Percentiles rank a stretch among this genome's conserved stretches.
Conservation (phyloP, 2,888 invertebrate species). For the Ptychoptera albimana region DNA sequence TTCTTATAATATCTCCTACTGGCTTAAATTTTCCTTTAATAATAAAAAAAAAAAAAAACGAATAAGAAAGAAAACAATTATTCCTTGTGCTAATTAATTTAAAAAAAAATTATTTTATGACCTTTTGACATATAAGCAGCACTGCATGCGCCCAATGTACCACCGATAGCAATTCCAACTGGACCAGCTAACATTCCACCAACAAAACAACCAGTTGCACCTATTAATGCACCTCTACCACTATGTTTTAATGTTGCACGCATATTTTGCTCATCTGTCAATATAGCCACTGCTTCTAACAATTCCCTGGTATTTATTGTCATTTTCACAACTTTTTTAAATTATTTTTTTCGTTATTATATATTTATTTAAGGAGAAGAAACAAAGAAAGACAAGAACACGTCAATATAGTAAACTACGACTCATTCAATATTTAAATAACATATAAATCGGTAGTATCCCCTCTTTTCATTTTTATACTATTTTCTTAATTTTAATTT, state of each 20-base stretch:
- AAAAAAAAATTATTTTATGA: slow-evolving; percentile 11
- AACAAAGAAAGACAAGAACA: no score
- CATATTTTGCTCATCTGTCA: slow-evolving; percentile 25
- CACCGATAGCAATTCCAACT: slow-evolving; percentile 24
- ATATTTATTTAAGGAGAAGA: no score
- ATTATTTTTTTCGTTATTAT: no score
- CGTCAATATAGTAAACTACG: no score
- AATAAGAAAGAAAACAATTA: no score
- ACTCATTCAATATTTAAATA: no score
- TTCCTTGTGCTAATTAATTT: neutral
- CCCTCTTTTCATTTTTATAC: no score
- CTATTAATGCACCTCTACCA: slow-evolving; percentile 22
- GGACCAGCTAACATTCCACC: slow-evolving; percentile 26
- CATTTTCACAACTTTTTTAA: no score
- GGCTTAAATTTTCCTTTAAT: slow-evolving; percentile 24
- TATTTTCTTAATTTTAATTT: no score
- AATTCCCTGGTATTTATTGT: slow-evolving; percentile 24
- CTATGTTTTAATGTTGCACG: slow-evolving; percentile 22
- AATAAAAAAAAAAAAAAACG: no score
- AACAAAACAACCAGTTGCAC: slow-evolving; percentile 22
- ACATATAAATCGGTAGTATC: no score
- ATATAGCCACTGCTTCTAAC: slow-evolving; percentile 23
- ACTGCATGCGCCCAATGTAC: slow-evolving; percentile 23
- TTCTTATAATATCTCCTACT: slow-evolving; percentile 23
- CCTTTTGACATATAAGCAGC: slow-evolving; percentile 24